A percentile compares a stretch with the other conserved stretches of the same genome.
These are phyloP conservation scores for Lutjanus campechanus DNA, from an alignment of 2,797 vertebrate genomes.

Conservation along the genomic window DNA sequence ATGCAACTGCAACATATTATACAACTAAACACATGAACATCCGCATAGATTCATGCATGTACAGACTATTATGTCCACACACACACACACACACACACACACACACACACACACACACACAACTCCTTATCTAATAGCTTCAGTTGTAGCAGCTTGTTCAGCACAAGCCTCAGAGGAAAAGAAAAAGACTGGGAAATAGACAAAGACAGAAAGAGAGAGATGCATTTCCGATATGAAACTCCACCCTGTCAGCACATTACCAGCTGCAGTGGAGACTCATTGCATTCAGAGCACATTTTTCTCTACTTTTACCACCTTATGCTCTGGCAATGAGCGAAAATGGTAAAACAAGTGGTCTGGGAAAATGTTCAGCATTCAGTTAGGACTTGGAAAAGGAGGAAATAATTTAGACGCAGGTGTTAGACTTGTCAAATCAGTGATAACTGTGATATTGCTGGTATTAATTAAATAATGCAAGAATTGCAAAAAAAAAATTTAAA, in stretches of 20 bases:
- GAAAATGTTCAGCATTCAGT: slow-evolving; percentile 23
- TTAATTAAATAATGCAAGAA: neutral
- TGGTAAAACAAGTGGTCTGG: slow-evolving; percentile 30
- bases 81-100: slow-evolving; percentile 11
- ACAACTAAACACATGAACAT: slow-evolving; percentile 15
- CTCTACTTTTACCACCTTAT: slow-evolving; percentile 33
- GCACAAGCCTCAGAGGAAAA: slow-evolving; percentile 52
- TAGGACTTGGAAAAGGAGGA: neutral
- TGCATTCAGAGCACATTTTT: slow-evolving; percentile 48
- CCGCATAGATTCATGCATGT: slow-evolving; percentile 22
- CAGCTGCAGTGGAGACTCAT: slow-evolving; percentile 41
- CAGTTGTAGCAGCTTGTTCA: slow-evolving; percentile 56
- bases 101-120: slow-evolving; percentile 18
- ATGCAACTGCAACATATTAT: neutral
- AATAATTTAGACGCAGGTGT: neutral
- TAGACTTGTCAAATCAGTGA: neutral
- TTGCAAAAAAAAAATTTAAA: neutral
- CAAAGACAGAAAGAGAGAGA: slow-evolving; percentile 65
- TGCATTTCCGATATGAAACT: slow-evolving; percentile 63
- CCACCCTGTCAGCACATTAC: slow-evolving; percentile 64
- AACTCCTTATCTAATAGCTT: slow-evolving; percentile 59
- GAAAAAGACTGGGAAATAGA: slow-evolving; percentile 57
- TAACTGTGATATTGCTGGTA: neutral
- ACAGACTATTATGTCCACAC: slow-evolving; percentile 14
- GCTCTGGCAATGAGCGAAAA: slow-evolving; percentile 31